Evolutionary conservation across 2,888 invertebrate genomes (phyloP).

Genomic region (Mactromeris polynyma): DNA sequence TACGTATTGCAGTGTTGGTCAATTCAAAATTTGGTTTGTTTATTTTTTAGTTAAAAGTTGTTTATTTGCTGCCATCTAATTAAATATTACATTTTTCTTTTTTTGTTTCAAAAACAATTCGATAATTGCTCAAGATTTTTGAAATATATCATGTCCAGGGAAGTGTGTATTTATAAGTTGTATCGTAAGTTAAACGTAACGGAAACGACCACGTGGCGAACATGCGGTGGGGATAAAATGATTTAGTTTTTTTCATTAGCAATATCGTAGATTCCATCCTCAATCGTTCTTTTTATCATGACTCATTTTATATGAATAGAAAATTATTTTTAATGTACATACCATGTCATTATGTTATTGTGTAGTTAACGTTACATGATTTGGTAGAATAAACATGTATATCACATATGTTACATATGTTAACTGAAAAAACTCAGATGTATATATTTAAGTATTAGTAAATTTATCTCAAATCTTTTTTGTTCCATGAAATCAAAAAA

Average conservation of each 20-base stretch:
- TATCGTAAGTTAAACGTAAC: slow-evolving; percentile 3
- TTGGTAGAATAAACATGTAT: slow-evolving; percentile 17
- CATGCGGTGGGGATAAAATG: background rate
- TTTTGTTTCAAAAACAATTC: slow-evolving; percentile 12
- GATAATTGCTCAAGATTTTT: slow-evolving; percentile 23
- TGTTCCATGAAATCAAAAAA: slow-evolving; percentile 50
- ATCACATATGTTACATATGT: slow-evolving; percentile 25
- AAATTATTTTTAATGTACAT: slow-evolving; percentile 23
- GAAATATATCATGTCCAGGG: slow-evolving; percentile 11
- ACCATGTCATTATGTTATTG: slow-evolving; percentile 20
- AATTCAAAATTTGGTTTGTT: background rate
- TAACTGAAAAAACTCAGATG: slow-evolving; percentile 40
- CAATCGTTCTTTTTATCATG: background rate
- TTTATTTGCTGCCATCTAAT: slow-evolving; percentile 15
- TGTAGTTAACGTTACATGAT: slow-evolving; percentile 37
- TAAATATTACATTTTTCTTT: slow-evolving; percentile 14
- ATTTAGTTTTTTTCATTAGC: slow-evolving; percentile 1
- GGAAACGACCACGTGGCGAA: slow-evolving; percentile 1
- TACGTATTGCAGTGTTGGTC: background rate
- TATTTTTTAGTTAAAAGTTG: background rate
- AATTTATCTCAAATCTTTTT: slow-evolving; percentile 19
- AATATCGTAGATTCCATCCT: slow-evolving; percentile 9
- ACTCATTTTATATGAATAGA: slow-evolving; percentile 20
- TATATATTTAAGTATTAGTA: slow-evolving; percentile 45
- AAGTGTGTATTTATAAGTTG: slow-evolving; percentile 9